A percentile compares a stretch with the other conserved stretches of the same genome.
Evolutionary conservation across 2,113 vertebrate genomes (phyloP).

Genomic region (Cavia aperea): DNA sequence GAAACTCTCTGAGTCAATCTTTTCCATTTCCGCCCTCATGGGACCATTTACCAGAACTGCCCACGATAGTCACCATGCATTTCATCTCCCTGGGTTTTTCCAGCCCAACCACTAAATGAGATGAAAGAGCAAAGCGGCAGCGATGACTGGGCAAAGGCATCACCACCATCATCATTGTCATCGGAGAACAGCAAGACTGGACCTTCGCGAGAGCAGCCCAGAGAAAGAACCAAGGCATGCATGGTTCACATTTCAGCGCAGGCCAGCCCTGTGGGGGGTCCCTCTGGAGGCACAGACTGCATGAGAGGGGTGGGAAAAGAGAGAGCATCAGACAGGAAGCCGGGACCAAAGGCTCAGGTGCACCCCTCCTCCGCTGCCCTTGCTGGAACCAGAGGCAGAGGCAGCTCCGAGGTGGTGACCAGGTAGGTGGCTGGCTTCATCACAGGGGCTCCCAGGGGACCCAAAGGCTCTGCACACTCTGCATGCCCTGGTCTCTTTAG

Average conservation of each 20-base stretch:
- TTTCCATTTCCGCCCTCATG: slow-evolving; percentile 31
- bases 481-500: not conserved
- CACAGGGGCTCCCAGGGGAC: not conserved
- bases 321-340: not conserved
- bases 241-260: accelerated
- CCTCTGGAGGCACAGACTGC: not conserved
- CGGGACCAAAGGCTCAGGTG: no score
- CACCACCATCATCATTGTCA: not conserved
- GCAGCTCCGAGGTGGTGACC: accelerated
- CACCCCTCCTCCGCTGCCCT: not conserved
- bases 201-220: accelerated
- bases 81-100: slow-evolving; percentile 24
- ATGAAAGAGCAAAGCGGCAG: not conserved
- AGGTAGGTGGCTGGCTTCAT: not conserved
- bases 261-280: no score
- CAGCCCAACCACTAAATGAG: not conserved
- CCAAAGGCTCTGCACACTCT: accelerated
- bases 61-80: not conserved
- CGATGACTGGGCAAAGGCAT: accelerated
- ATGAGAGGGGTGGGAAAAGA: not conserved
- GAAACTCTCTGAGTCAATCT: not conserved
- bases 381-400: not conserved
- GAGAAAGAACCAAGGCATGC: not conserved
- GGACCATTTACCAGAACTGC: not conserved
- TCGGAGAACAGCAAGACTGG: accelerated